Evolutionary conservation across 2,797 vertebrate genomes (phyloP).

Genomic region (Cetoscarus ocellatus): DNA sequence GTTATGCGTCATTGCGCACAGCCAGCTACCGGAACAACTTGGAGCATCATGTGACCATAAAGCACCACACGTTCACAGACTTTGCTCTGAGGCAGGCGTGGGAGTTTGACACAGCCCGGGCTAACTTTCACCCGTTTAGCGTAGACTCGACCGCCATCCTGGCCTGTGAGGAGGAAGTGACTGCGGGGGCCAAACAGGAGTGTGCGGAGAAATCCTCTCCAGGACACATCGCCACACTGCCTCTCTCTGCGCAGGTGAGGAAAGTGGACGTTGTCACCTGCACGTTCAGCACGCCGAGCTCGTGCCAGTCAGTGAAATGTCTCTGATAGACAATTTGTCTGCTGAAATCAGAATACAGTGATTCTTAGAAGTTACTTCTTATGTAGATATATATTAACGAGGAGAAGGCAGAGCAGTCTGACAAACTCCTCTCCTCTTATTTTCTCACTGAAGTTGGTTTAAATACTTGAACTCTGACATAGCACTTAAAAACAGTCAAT

Average conservation of each 20-base stretch:
- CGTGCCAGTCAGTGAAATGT: conserved; percentile 69
- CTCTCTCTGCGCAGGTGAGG: conserved; percentile 23
- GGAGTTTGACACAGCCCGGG: conserved; percentile 77
- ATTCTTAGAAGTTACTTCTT: too few relatives aligned
- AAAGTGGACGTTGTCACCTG: conserved; percentile 77
- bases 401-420: neutral
- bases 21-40: conserved; percentile 59
- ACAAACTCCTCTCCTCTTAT: neutral
- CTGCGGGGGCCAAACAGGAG: conserved; percentile 19
- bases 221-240: conserved; percentile 8
- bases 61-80: conserved; percentile 73
- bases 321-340: conserved; percentile 41
- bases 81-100: conserved; percentile 79
- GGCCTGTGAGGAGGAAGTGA: conserved; percentile 53
- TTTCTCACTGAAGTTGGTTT: neutral
- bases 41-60: conserved; percentile 24
- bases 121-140: conserved; percentile 85
- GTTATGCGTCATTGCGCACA: conserved; percentile 81
- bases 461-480: neutral
- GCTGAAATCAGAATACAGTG: too few relatives aligned
- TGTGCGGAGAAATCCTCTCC: conserved; percentile 19
- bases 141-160: conserved; percentile 64
- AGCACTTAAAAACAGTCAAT: neutral
- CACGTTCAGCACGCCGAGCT: conserved; percentile 81
- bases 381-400: too few relatives aligned